These are phyloP conservation scores for Penelope pileata DNA, from an alignment of 2,113 vertebrate genomes.

Conservation along the genomic window DNA sequence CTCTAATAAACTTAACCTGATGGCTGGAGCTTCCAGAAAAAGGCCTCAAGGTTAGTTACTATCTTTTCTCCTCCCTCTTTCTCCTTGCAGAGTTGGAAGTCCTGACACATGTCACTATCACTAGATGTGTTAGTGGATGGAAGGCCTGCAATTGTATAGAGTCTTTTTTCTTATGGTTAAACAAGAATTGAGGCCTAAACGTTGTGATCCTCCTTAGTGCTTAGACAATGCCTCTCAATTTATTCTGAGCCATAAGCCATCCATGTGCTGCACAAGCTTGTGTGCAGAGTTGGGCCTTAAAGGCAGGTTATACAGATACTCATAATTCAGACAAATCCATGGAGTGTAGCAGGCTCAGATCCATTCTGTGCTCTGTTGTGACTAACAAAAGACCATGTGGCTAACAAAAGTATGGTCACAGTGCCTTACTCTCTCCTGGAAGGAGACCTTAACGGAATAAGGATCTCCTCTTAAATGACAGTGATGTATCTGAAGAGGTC, in stretches of 20 bases:
- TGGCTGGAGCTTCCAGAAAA: not conserved
- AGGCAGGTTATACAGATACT: not conserved
- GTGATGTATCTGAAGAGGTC: not conserved
- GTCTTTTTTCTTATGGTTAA: not conserved
- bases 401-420: not conserved
- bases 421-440: not conserved
- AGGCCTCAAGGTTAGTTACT: not conserved
- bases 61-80: not conserved
- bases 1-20: not conserved
- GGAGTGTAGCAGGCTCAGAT: not conserved
- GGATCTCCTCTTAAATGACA: not conserved
- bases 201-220: not conserved
- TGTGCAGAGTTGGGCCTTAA: not conserved
- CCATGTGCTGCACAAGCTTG: not conserved
- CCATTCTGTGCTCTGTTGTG: not conserved
- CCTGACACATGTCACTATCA: not conserved
- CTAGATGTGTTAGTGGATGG: not conserved
- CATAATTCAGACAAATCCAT: not conserved
- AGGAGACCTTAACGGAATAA: not conserved
- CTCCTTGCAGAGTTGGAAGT: not conserved
- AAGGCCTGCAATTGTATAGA: not conserved
- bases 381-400: not conserved
- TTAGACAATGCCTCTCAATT: not conserved
- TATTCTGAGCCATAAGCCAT: not conserved
- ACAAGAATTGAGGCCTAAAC: not conserved